phyloP scores from a whole-genome alignment of 1,140 invertebrate genomes.

The Glossosoma conforme region DNA sequence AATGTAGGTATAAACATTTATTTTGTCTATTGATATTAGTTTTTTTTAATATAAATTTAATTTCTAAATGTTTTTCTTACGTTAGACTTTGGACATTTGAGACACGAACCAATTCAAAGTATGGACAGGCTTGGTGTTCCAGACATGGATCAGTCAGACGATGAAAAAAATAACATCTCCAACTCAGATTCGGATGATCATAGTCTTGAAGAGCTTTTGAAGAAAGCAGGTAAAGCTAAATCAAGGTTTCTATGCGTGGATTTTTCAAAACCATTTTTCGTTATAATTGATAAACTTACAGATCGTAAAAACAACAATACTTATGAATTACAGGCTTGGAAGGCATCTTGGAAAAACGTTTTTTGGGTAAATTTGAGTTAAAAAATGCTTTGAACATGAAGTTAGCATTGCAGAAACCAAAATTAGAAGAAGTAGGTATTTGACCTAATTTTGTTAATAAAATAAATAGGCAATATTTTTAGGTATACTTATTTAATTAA shows the following conservation, averaged over 20 bases:
- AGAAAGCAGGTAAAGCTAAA: conserved; percentile 12
- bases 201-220: conserved; percentile 12
- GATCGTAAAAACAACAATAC: no score
- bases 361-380: conserved; percentile 15
- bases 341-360: conserved; percentile 26
- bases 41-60: no score
- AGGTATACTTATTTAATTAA: not conserved
- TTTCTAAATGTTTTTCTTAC: no score
- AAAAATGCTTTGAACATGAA: conserved; percentile 29
- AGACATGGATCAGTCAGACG: not conserved
- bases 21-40: no score
- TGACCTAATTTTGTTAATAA: not conserved
- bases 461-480: not conserved
- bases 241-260: no score
- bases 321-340: conserved; percentile 21
- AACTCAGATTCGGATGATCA: conserved; percentile 3
- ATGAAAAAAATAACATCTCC: not conserved
- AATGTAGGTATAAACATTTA: no score
- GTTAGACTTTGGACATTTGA: no score
- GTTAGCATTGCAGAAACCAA: conserved; percentile 17
- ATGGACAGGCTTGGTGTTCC: not conserved
- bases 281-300: no score
- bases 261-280: no score
- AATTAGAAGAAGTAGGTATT: conserved; percentile 26
- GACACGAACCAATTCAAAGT: no score